A percentile compares a stretch with the other conserved stretches of the same genome.
Conservation (phyloP, 2,888 invertebrate genomes). For the Gibbula magus region DNA sequence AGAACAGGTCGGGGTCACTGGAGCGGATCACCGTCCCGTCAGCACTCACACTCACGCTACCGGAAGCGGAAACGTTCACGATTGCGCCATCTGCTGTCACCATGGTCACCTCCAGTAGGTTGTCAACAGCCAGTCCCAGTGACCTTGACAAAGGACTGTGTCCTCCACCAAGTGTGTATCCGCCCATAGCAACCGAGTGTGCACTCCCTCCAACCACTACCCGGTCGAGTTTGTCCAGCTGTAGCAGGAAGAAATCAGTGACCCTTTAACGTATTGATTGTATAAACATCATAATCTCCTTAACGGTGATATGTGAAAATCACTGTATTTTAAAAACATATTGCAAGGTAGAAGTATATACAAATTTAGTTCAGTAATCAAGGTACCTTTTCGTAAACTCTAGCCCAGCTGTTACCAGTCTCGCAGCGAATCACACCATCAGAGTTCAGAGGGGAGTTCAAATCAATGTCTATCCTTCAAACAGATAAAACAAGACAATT, state of each 20-base stretch:
- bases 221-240: constrained; percentile 46
- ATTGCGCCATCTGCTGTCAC: constrained; percentile 39
- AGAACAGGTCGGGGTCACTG: constrained; percentile 44
- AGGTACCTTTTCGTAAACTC: constrained; percentile 47
- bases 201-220: constrained; percentile 62
- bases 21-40: not conserved
- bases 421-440: constrained; percentile 46
- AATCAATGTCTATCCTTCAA: constrained; percentile 34
- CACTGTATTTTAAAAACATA: no score
- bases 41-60: not conserved
- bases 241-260: not conserved
- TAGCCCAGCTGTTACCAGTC: constrained; percentile 47
- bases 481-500: no score
- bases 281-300: no score
- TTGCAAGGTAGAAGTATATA: no score
- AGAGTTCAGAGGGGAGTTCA: constrained; percentile 38
- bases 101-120: constrained; percentile 44
- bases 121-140: constrained; percentile 49
- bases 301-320: no score
- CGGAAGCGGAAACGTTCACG: not conserved
- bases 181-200: constrained; percentile 58
- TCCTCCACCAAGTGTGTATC: constrained; percentile 65
- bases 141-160: constrained; percentile 53
- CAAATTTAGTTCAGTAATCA: no score
- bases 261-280: no score